Evolutionary conservation across 2,888 invertebrate genomes (phyloP), one percentile per base, ranked within the genome.

Genomic region (Andrena bicolor): DNA sequence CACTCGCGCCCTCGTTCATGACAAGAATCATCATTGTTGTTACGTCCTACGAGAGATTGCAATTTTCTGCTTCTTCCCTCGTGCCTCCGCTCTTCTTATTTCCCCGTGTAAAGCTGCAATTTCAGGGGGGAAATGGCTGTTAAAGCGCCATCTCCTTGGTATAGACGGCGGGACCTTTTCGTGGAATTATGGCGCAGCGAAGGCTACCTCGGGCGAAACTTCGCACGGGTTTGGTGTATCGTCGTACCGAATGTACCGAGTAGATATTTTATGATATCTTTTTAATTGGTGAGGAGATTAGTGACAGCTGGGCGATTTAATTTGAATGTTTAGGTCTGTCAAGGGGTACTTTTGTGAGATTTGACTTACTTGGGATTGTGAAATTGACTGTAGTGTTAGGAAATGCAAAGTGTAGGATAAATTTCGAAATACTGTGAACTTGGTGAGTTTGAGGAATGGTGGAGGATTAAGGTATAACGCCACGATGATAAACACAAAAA

Each of bases 101-200:
- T 2, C 0, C 2, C 7, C 58, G 32, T n/a, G 41, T 53, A 32
- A 76, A 32, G 16, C 26, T 68, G 51, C 51, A 78, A 76, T 78
- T 78, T 76, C 8, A 66, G 20, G 28, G 28, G 13, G 49, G 32
- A 51, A n/a, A 60, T 75, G 35, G 48, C 76, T 76, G 51, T 78
- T 68, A 77, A 76, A 26, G 51, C 61, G 10, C 3, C 32, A 6
- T 32, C 41, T 56, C 16, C 20, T 76, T 53, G 51, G 65, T 48
- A 8, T 2, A 48, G 23, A n/a, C 30, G 58, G 61, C 10, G 41
- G 13, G 10, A 23, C 10, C 20, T 58, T 53, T 41, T 66, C 35
- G 16, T 20, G 13, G 23, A 48, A 32, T 78, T 68, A 32, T 61
- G 23, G 23, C 53, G n/a, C 23, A 13, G 56, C 4, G 10, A 2